phyloP scores from a whole-genome alignment of 2,797 vertebrate genomes.

The Pipistrellus kuhlii region DNA sequence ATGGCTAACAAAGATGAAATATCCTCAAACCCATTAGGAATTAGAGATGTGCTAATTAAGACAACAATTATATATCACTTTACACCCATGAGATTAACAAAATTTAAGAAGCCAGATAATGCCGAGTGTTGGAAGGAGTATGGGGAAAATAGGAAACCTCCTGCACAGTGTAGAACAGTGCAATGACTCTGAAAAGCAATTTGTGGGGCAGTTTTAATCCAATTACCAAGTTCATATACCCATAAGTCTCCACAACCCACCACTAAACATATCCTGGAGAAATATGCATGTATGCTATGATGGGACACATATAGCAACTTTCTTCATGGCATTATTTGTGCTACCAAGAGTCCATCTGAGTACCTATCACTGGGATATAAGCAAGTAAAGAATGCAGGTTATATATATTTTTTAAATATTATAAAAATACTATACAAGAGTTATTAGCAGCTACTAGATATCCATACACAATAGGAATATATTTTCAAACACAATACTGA shows the following conservation, averaged over 20 bases:
- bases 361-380: background rate
- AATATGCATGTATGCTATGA: background rate
- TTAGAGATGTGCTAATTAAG: conserved; percentile 66
- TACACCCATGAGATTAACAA: conserved; percentile 37
- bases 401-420: background rate
- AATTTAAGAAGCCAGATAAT: conserved; percentile 51
- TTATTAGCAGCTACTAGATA: background rate
- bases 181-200: conserved; percentile 33
- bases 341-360: background rate
- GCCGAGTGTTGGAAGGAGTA: conserved; percentile 15
- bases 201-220: conserved; percentile 28
- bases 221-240: conserved; percentile 3
- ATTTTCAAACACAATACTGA: background rate
- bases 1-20: conserved; percentile 58
- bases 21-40: conserved; percentile 21
- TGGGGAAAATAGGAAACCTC: background rate
- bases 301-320: background rate
- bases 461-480: background rate
- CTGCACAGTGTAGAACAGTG: no score
- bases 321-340: background rate
- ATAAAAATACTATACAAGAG: background rate
- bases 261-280: background rate
- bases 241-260: background rate
- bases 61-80: conserved; percentile 59
- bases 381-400: background rate